Base-by-base conservation (phyloP, 2,113 vertebrate species). In the Apodemus speciosus region DNA sequence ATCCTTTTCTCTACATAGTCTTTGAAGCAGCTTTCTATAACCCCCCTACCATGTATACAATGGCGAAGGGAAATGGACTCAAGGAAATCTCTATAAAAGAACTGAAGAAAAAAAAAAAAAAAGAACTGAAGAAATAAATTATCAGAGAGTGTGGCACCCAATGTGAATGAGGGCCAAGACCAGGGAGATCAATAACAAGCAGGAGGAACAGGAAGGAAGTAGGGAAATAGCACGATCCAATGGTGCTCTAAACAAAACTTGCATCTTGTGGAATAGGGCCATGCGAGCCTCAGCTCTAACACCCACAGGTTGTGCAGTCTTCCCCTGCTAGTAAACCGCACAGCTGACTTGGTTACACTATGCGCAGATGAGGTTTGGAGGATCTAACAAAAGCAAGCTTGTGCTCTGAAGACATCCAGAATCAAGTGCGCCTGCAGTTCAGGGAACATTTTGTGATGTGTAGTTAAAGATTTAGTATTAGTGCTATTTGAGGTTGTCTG, bases 51-150 rank as follows among this genome's bases (percentile, higher is more conserved):
- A 40, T 60, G n/a, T 40, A 21, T 83, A 27, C 60, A 35, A 69
- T 89, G 58, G 25, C 23, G 40, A 27, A 30, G 56, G 18, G 6
- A 27, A 38, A 23, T 21, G 53, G 43, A n/a, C 46, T 53, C 38
- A 49, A 53, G n/a, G 46, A 49, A 62, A 35, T 21, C 27, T 89
- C 15, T 68, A 10, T 27, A 25, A 64, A 66, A 85, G 64, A 25
- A 38, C 32, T 32, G 66, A 62, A 88, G 88, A 88, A 89, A 51
- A n/a, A n/a, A n/a, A n/a, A n/a, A n/a, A n/a, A n/a, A 25, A 64
- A 66, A 85, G 64, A 25, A 38, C 32, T 32, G 66, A 62, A 88
- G 88, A 88, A 89, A 51, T 81, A 66, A 90, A 64, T n/a, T 90
- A 53, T 35, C 20, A 14, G 69, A n/a, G 27, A 77, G 40, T 71